Conservation (phyloP, 2,888 invertebrate species). For the Sarcophaga caerulescens region DNA sequence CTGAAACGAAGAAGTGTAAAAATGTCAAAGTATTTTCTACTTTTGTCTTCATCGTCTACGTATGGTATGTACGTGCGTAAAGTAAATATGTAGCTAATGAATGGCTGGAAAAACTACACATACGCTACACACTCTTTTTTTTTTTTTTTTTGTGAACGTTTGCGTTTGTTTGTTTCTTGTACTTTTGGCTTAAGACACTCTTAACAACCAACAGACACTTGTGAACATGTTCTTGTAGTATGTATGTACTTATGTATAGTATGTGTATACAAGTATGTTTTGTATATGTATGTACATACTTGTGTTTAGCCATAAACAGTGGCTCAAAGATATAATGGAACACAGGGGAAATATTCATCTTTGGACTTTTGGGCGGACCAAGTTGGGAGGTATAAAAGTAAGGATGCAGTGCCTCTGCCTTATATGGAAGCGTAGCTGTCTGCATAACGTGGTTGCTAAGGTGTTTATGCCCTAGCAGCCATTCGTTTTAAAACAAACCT, state of each 20-base stretch:
- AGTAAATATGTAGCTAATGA: conserved; percentile 7
- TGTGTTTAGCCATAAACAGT: too few species aligned
- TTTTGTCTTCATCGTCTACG: neutral
- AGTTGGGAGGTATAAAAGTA: too few species aligned
- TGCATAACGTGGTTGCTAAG: too few species aligned
- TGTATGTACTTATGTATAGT: neutral
- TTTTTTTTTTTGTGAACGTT: neutral
- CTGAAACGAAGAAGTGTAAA: conserved; percentile 19
- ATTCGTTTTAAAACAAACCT: too few species aligned
- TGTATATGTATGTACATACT: neutral
- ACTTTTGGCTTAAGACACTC: neutral
- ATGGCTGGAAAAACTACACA: neutral
- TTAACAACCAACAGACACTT: neutral
- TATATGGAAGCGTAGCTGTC: too few species aligned
- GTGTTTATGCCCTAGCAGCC: too few species aligned
- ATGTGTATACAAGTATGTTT: neutral
- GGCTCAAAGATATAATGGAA: too few species aligned
- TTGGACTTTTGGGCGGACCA: too few species aligned
- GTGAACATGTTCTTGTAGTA: conserved; percentile 7
- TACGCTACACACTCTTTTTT: neutral
- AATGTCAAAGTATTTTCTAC: conserved; percentile 20
- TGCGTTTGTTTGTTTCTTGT: neutral
- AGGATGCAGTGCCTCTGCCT: too few species aligned
- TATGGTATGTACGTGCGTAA: conserved; percentile 34
- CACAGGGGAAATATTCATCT: too few species aligned